phyloP scores from a whole-genome alignment of 2,797 vertebrate species.

The Coilia nasus region DNA sequence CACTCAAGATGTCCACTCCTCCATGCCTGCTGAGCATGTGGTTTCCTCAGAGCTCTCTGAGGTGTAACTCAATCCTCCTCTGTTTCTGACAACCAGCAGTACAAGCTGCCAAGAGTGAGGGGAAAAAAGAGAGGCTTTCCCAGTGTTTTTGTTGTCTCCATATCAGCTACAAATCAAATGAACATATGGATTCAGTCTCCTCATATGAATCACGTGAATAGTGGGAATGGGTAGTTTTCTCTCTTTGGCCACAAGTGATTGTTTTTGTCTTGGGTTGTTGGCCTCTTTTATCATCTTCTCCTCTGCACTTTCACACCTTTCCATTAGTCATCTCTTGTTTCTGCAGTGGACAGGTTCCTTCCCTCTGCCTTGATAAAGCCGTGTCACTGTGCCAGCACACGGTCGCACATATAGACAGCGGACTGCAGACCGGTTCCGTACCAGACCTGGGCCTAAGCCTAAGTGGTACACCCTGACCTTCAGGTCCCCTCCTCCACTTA shows the following conservation, averaged over 20 bases:
- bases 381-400: background rate
- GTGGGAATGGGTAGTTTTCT: background rate
- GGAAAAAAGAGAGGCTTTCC: background rate
- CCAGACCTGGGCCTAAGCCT: background rate
- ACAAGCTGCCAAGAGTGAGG: background rate
- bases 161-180: background rate
- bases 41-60: background rate
- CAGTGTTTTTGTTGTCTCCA: background rate
- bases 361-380: background rate
- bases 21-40: background rate
- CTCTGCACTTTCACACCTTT: background rate
- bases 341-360: conserved; percentile 5
- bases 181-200: background rate
- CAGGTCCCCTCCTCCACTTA: background rate
- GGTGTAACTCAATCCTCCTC: conserved; percentile 13
- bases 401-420: background rate
- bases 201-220: background rate
- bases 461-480: background rate
- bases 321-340: conserved; percentile 24
- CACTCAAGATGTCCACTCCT: background rate
- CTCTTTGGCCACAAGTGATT: background rate
- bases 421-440: background rate
- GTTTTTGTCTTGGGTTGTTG: background rate
- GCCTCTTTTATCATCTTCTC: background rate
- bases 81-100: background rate